phyloP scores from a whole-genome alignment of 2,797 vertebrate genomes.

The Salmo trutta region DNA sequence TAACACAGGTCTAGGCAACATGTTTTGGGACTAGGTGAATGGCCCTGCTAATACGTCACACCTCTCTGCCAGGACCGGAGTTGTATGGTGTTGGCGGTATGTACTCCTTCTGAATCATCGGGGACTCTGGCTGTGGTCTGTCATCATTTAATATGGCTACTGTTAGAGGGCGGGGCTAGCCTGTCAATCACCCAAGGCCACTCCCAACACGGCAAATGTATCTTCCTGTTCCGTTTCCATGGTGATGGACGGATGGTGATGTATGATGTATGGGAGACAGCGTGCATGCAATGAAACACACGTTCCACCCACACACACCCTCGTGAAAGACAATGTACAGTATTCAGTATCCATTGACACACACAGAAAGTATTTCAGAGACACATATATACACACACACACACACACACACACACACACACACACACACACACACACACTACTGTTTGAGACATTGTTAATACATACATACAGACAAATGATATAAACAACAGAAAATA shows the following conservation, averaged over 20 bases:
- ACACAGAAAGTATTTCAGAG: background rate
- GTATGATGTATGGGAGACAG: slow-evolving; percentile 21
- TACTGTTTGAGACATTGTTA: slow-evolving; percentile 14
- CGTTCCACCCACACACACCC: no score
- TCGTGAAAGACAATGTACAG: background rate
- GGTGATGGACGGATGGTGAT: slow-evolving; percentile 42
- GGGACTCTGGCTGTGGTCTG: slow-evolving; percentile 52
- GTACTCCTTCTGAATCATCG: slow-evolving; percentile 43
- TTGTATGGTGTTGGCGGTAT: background rate
- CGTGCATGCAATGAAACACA: slow-evolving; percentile 35
- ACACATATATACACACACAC: slow-evolving; percentile 3
- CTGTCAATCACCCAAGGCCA: slow-evolving; percentile 66
- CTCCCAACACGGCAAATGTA: slow-evolving; percentile 65
- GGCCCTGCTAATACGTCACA: background rate
- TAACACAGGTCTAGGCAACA: background rate
- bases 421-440: no score
- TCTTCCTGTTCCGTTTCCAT: slow-evolving; percentile 64
- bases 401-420: background rate
- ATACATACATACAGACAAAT: slow-evolving; percentile 10
- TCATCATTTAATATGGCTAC: slow-evolving; percentile 73
- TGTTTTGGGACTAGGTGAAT: background rate
- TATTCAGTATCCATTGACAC: background rate
- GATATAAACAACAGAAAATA: background rate
- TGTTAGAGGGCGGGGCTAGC: slow-evolving; percentile 68
- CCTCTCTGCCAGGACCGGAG: background rate